Base-by-base conservation (phyloP, 2,113 vertebrate genomes). In the Abramis brama region DNA sequence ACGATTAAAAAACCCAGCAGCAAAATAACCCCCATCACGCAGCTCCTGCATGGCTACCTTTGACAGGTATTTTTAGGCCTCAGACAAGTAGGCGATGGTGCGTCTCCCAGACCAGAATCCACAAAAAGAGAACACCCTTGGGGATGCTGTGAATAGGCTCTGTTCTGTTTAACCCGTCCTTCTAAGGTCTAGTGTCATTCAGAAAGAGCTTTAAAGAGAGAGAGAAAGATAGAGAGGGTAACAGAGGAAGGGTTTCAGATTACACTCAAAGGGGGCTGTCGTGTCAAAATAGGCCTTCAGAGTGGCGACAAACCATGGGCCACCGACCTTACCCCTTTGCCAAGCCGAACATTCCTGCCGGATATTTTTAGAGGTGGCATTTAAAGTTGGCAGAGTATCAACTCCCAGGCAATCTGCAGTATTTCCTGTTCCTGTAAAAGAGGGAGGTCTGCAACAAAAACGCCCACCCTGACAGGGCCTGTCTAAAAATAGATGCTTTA, bases 341-440 rank as follows among this genome's bases (percentile, higher is more conserved):
- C 92, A 92, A 88, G 89, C 85, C 86, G 89, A 86, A 81, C 93
- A 95, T 95, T 95, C 93, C 91, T 88, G 74, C 36, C 0, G 45
- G 52, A 73, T 95, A 95, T 95, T 94, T 95, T 92, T 94, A 94
- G 94, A 86, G 79, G 30, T 93, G 93, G 94, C 92, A 95, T 95
- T 94, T 95, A 92, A 93, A 93, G 86, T 87, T 91, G 94, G 94
- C 93, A 92, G 79, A 47, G 84, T 55, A 79, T 90, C 89, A 91
- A 94, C 90, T 89, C 87, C 60, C 88, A 91, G 91, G 89, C 89
- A 91, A 92, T 90, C 83, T 89, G 79, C 85, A 93, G 91, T 86
- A 88, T 92, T 95, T 95, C 94, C 94, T 94, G 90, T 95, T 94
- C 93, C 92, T 92, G 93, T 92, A 66, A 87, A 91, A 87, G 89